Evolutionary conservation across 2,888 invertebrate species (phyloP), one percentile per base, ranked within the genome.

Genomic region (Platycnemis pennipes): DNA sequence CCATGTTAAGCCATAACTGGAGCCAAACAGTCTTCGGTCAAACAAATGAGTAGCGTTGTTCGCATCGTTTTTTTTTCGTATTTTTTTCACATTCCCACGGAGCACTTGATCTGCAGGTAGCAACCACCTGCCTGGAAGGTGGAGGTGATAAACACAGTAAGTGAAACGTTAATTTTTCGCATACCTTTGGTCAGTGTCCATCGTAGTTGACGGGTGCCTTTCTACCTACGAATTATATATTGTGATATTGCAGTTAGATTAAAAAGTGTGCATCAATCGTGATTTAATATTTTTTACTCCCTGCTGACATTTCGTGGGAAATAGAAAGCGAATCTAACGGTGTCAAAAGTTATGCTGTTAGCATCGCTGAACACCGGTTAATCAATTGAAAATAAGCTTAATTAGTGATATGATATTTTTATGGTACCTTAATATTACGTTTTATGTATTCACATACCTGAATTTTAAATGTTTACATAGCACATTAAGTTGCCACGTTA

Each of bases 261-360:
- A 13, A 37, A 37, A 69, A 44, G 44, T 63, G 19, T 26, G 63
- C 44, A 45, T 91, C 0, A n/a, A 89, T 69, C 22, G 44, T 91
- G 44, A n/a, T 13, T 26, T 44, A 8, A 16, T 63, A 26, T 13
- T 44, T 42, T 26, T 56, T 63, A 69, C 26, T 91, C 63, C 45
- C 13, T 22, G 56, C 63, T 63, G 56, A 63, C 45, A 63, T 69
- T 91, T 91, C 91, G 37, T 91, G 91, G 91, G 91, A 63, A 91
- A 91, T 69, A 69, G 91, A 91, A 91, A 91, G 91, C 91, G 63
- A 91, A 91, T 91, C 63, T 91, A 91, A 91, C 91, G 91, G 91
- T 91, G 91, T 69, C 63, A 63, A 22, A 44, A 16, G 31, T 91
- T 63, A 91, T n/a, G 63, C 37, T 46, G 45, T 91, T 69, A 63